Evolutionary conservation across 2,113 vertebrate species (phyloP).

Genomic region (Platycercus adscitus): DNA sequence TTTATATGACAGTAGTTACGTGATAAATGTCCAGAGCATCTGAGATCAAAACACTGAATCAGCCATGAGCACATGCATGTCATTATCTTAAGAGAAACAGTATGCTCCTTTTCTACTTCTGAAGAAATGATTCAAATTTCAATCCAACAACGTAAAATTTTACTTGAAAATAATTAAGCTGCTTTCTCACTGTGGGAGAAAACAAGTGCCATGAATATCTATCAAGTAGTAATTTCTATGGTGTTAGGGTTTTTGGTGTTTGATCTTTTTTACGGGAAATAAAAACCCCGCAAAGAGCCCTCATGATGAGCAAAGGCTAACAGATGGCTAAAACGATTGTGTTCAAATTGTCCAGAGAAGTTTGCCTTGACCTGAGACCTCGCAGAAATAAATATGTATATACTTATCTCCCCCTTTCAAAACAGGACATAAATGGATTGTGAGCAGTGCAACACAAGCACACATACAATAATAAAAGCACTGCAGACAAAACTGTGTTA

Average conservation of each 20-base stretch:
- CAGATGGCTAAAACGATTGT: not conserved
- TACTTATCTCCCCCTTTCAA: not conserved
- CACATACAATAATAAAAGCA: not conserved
- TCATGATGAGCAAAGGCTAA: not conserved
- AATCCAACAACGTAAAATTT: not conserved
- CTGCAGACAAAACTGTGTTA: not conserved
- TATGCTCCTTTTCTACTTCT: not conserved
- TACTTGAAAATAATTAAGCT: constrained; percentile 23
- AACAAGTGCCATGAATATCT: not conserved
- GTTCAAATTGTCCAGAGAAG: not conserved
- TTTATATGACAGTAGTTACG: constrained; percentile 50
- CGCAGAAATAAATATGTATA: not conserved
- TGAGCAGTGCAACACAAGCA: not conserved
- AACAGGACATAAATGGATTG: not conserved
- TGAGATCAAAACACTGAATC: constrained; percentile 63
- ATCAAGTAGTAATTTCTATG: not conserved
- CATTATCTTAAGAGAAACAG: constrained; percentile 53
- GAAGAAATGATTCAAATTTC: constrained; percentile 34
- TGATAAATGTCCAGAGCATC: constrained; percentile 50
- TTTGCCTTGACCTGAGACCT: not conserved
- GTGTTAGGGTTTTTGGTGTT: not conserved
- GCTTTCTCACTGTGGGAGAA: not conserved
- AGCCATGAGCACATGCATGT: constrained; percentile 33
- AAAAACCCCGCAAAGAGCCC: rapidly evolving
- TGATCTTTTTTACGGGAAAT: not conserved